Evolutionary conservation across 2,888 invertebrate species (phyloP), one percentile per base, ranked within the genome.

Genomic region (Sepioteuthis lessoniana): DNA sequence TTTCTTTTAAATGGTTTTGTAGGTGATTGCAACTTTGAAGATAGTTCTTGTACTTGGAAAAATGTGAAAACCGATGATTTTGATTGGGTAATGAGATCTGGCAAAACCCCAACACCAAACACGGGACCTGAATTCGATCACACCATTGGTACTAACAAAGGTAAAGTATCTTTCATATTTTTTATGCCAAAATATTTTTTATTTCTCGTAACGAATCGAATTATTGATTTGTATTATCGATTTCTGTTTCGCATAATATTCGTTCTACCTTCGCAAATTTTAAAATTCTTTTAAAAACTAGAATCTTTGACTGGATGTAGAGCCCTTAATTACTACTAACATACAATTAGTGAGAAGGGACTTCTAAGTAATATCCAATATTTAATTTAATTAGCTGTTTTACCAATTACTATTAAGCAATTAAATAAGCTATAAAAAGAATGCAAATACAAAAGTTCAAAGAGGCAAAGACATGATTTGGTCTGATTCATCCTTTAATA

Each of bases 11-110:
- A 4, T 94, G n/a, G 91, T 16, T 94, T 91, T 94, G 50, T 94
- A 95, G 96, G 96, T 38, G 95, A 95, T 95, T 97, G 97, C 94
- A 95, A 95, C 92, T 97, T 97, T 95, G 96, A 97, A 92, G 94
- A 91, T 91, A 95, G 95, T 31, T 93, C 96, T 21, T 97, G 97
- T 95, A 95, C 95, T 19, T 97, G 97, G 97, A 93, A 92, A 10
- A 96, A 96, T 93, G 95, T 94, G 25, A 90, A 55, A 37, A 95
- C 95, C 4, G 96, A 96, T 94, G 93, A 95, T 93, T 96, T 96
- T 95, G 96, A 96, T 94, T 96, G 96, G 96, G 96, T 95, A 60
- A 94, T 95, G 93, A 94, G 94, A 37, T 94, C 94, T 90, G 96
- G 96, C 21, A 38, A 46, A 31, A 96, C 96, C 3, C 21, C 92